phyloP scores from a whole-genome alignment of 2,113 vertebrate species.

The Lepidothrix coronata region DNA sequence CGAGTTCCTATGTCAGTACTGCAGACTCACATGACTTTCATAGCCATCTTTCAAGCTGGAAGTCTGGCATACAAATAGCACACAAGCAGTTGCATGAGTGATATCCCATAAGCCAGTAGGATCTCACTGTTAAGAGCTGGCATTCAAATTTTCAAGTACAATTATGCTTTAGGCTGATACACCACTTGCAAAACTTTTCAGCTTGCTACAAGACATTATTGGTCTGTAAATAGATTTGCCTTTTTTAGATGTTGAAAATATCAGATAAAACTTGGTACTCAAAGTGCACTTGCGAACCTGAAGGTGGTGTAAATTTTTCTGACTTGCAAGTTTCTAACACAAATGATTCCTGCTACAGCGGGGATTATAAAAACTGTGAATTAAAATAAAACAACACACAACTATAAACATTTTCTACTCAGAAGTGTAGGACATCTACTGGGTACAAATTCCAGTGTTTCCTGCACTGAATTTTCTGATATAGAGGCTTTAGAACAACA shows the following conservation, averaged over 20 bases:
- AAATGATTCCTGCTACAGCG: background rate
- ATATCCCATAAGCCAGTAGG: background rate
- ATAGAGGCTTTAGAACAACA: background rate
- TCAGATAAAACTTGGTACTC: background rate
- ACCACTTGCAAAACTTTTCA: background rate
- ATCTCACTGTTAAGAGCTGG: background rate
- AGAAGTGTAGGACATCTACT: background rate
- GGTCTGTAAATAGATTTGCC: background rate
- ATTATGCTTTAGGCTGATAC: background rate
- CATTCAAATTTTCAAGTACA: background rate
- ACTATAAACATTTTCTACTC: background rate
- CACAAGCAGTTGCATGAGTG: background rate
- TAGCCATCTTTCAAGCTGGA: background rate
- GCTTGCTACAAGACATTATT: background rate
- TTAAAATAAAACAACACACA: background rate
- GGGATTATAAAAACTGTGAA: background rate
- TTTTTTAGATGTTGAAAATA: background rate
- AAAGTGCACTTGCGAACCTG: background rate
- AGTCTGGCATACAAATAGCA: background rate
- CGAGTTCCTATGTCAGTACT: fast-evolving
- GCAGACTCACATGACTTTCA: background rate
- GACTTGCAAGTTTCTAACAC: background rate
- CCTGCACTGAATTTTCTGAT: background rate
- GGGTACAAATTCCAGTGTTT: background rate
- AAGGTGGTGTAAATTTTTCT: background rate